Base-by-base conservation (phyloP, 2,113 vertebrate species). In the Dromiciops gliroides region DNA sequence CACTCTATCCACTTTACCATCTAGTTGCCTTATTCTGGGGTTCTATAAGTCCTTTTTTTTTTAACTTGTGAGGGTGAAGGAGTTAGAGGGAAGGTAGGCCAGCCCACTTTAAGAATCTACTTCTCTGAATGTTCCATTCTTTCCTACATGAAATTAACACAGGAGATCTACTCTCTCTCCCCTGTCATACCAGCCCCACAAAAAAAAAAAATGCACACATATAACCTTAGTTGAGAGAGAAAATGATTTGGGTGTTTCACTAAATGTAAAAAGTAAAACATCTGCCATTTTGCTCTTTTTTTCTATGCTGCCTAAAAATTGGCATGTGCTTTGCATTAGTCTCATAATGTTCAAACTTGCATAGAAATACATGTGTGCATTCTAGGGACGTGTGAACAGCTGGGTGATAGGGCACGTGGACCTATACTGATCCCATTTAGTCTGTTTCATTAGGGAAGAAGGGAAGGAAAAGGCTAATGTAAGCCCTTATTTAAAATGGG, bases 211-310 rank as follows among this genome's bases (percentile, higher is more conserved):
- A 19, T 67, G 48, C 49, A 50, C 49, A 90, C 22, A 47, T 26
- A 91, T 48, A 51, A 67, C 50, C 16, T 90, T 90, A 75, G 10
- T n/a, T 93, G 48, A 23, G 92, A 96, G 37, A 37, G 52, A 50
- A 49, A 95, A 96, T 94, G 89, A 89, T 23, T 52, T 48, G 26
- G 44, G 6, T 67, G 26, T 93, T 98, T 96, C 53, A 95, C 92
- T 94, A 95, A 96, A 96, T 28, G 48, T 75, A 94, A 92, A 97
- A 94, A 94, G 50, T 52, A 94, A 95, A 96, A 91, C 90, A 96
- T 95, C 92, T 97, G 93, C 91, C 89, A 96, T 95, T 95, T 90
- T 89, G 88, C 92, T 67, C 92, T 91, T 75, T 91, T 91, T 94
- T 92, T 90, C 92, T 90, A 90, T 24, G 12, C 47, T 92, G n/a